These are phyloP conservation scores for Acropternis orthonyx DNA, from an alignment of 2,797 vertebrate species.

Conservation along the genomic window DNA sequence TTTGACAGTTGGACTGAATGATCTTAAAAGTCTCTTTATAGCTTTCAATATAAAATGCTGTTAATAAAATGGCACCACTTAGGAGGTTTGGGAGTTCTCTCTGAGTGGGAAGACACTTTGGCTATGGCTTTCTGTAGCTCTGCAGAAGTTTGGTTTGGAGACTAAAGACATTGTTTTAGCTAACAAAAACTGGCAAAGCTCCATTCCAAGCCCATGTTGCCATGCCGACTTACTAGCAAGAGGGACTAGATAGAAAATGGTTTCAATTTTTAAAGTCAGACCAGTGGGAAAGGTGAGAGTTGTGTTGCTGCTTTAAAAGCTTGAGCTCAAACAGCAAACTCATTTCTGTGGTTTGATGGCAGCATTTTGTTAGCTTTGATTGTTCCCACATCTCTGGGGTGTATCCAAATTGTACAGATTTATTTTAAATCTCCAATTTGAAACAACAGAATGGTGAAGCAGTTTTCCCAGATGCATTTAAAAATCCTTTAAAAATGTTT, in stretches of 20 bases:
- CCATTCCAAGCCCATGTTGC: not conserved
- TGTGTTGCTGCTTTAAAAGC: constrained; percentile 4
- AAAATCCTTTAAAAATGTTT: not conserved
- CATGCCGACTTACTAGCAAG: not conserved
- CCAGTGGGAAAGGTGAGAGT: constrained; percentile 19
- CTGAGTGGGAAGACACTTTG: not conserved
- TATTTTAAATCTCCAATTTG: constrained; percentile 34
- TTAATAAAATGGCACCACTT: not conserved
- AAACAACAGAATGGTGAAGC: not conserved
- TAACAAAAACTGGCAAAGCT: not conserved
- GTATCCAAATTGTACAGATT: not conserved
- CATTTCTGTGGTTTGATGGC: not conserved
- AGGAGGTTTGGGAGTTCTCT: not conserved
- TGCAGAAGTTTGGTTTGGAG: not conserved
- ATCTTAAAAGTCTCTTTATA: not conserved
- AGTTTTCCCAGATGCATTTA: not conserved
- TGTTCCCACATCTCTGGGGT: not conserved
- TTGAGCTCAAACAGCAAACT: not conserved
- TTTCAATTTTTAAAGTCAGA: not conserved
- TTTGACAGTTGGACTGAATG: not conserved
- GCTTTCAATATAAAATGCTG: not conserved
- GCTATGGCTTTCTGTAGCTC: not conserved
- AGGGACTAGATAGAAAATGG: not conserved
- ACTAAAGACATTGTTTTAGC: not conserved
- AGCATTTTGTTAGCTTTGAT: not conserved